These are phyloP conservation scores for Nasonia giraulti DNA, from an alignment of 1,140 invertebrate genomes.

Conservation along the genomic window DNA sequence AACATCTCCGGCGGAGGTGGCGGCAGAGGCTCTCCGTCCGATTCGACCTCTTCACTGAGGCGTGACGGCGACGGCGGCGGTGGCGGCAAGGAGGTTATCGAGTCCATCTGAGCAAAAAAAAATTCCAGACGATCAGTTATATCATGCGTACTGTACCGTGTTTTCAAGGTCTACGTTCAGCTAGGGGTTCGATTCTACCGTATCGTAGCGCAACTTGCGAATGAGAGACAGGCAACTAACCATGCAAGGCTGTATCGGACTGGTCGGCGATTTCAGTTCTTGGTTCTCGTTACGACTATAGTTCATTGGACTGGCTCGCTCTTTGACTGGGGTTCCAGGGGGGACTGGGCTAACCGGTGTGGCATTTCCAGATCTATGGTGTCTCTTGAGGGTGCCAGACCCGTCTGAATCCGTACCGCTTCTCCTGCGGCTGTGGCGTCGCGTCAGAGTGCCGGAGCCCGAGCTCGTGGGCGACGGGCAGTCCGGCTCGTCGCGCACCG, in stretches of 20 bases:
- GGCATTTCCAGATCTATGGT: slow-evolving; percentile 73
- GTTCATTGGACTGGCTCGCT: slow-evolving; percentile 70
- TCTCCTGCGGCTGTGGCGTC: slow-evolving; percentile 76
- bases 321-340: slow-evolving; percentile 73
- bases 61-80: slow-evolving; percentile 77
- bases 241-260: slow-evolving; percentile 72
- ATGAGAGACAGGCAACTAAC: slow-evolving; percentile 58
- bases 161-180: neutral
- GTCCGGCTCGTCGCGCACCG: slow-evolving; percentile 71
- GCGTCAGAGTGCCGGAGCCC: slow-evolving; percentile 74
- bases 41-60: slow-evolving; percentile 64
- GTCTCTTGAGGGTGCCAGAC: slow-evolving; percentile 79
- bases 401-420: slow-evolving; percentile 77
- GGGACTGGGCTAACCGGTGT: slow-evolving; percentile 74
- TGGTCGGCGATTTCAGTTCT: slow-evolving; percentile 69
- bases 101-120: slow-evolving; percentile 69
- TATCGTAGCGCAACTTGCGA: neutral
- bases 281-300: slow-evolving; percentile 67
- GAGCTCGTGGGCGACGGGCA: slow-evolving; percentile 71
- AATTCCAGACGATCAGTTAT: neutral
- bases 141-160: too few species aligned
- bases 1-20: slow-evolving; percentile 82
- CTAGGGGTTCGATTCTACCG: neutral
- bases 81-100: slow-evolving; percentile 75
- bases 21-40: slow-evolving; percentile 72